phyloP scores from a whole-genome alignment of 2,113 vertebrate species.

The Sciurus niger region DNA sequence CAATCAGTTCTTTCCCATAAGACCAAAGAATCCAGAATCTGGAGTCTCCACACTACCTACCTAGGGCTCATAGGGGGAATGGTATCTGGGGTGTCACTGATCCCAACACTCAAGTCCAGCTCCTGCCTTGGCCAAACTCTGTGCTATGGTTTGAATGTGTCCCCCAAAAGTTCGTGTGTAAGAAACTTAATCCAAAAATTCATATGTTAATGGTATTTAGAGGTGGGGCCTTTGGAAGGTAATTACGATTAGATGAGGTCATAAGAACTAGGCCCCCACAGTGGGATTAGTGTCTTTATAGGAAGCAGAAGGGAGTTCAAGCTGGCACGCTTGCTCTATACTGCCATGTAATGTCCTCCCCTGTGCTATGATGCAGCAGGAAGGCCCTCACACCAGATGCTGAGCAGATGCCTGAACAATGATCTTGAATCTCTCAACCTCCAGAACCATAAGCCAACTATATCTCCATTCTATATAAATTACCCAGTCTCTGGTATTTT shows the following conservation, averaged over 20 bases:
- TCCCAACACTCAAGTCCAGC: not conserved
- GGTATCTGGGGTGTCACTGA: accelerated
- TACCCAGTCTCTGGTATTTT: not conserved
- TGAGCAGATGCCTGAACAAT: no score
- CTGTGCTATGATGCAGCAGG: not conserved
- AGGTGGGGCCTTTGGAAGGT: not conserved
- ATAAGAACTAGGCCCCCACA: not conserved
- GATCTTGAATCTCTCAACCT: not conserved
- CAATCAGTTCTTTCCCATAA: not conserved
- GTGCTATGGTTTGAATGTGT: not conserved
- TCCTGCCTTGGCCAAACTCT: not conserved
- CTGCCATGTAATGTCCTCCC: not conserved
- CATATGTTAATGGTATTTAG: not conserved
- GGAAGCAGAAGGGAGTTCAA: not conserved
- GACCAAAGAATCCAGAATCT: not conserved
- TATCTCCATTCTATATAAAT: not conserved
- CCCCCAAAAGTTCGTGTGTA: not conserved
- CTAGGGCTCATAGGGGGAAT: not conserved
- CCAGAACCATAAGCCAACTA: not conserved
- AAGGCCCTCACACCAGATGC: not conserved
- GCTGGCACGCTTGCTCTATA: not conserved
- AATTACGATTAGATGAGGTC: not conserved
- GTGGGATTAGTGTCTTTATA: not conserved
- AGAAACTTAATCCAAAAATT: not conserved
- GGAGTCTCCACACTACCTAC: not conserved